phyloP scores from a whole-genome alignment of 2,888 invertebrate species.

The Subacronicta megacephala region DNA sequence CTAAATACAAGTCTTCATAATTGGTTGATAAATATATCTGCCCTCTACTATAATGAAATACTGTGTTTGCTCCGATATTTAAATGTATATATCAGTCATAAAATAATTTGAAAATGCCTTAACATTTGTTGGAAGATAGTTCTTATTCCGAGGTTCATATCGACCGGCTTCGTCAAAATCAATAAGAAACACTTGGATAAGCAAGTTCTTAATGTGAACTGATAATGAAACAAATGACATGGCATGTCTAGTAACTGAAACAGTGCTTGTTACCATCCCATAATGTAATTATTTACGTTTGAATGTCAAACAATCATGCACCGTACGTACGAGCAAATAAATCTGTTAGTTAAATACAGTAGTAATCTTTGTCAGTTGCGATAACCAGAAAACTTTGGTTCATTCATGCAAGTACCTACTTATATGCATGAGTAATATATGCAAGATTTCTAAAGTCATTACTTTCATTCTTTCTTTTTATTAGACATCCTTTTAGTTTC shows the following conservation, averaged over 20 bases:
- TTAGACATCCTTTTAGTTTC: not conserved
- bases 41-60: slow-evolving; percentile 15
- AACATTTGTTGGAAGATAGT: slow-evolving; percentile 14
- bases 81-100: slow-evolving; percentile 22
- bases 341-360: slow-evolving; percentile 30
- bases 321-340: slow-evolving; percentile 35
- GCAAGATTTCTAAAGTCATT: not conserved
- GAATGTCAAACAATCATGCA: slow-evolving; percentile 45
- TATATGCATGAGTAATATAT: not conserved
- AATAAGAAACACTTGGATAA: slow-evolving; percentile 22
- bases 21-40: slow-evolving; percentile 14
- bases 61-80: slow-evolving; percentile 22
- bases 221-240: slow-evolving; percentile 38
- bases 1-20: slow-evolving; percentile 18
- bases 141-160: slow-evolving; percentile 26
- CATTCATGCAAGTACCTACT: slow-evolving; percentile 31
- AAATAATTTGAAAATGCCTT: slow-evolving; percentile 20
- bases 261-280: slow-evolving; percentile 21
- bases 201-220: slow-evolving; percentile 24
- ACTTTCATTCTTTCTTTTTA: not conserved
- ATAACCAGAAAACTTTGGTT: slow-evolving; percentile 40
- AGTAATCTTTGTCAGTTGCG: slow-evolving; percentile 33
- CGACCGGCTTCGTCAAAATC: slow-evolving; percentile 20
- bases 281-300: slow-evolving; percentile 36
- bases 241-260: slow-evolving; percentile 28